These are phyloP conservation scores for Epinotia nisella DNA, from an alignment of 2,888 invertebrate species.

Conservation along the genomic window DNA sequence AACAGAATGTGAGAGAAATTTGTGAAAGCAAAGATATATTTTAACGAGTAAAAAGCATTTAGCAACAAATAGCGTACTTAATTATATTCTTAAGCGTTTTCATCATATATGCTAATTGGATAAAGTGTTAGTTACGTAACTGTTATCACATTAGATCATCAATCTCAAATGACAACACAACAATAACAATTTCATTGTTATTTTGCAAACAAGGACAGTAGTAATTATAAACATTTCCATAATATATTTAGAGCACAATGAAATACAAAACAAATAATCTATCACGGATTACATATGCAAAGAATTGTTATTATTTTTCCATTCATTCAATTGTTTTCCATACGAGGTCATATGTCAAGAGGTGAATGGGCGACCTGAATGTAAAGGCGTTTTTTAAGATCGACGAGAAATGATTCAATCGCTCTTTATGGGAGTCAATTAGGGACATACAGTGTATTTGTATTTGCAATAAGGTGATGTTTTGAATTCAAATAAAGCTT, in stretches of 20 bases:
- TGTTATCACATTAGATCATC: constrained; percentile 15
- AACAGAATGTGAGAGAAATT: constrained; percentile 39
- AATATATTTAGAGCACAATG: constrained; percentile 17
- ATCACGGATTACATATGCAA: constrained; percentile 27
- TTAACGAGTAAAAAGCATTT: constrained; percentile 31
- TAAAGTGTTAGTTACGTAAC: constrained; percentile 27
- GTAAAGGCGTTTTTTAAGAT: constrained; percentile 37
- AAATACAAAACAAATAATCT: constrained; percentile 38
- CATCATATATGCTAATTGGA: constrained; percentile 27
- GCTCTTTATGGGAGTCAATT: constrained; percentile 15
- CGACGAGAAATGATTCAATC: constrained; percentile 17
- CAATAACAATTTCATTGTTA: constrained; percentile 6
- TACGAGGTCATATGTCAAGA: constrained; percentile 55
- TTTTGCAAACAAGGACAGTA: constrained; percentile 1
- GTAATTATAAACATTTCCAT: constrained; percentile 5
- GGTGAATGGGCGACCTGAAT: constrained; percentile 55
- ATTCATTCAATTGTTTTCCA: constrained; percentile 48
- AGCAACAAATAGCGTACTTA: constrained; percentile 30
- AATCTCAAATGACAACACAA: constrained; percentile 4
- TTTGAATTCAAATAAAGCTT: background rate
- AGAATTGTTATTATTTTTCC: constrained; percentile 44
- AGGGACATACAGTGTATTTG: background rate
- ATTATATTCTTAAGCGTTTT: constrained; percentile 30
- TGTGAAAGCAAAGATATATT: constrained; percentile 39
- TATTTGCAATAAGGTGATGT: background rate